Percentiles rank a stretch among this genome's conserved stretches.
These are phyloP conservation scores for Meliscaeva auricollis DNA, from an alignment of 2,888 invertebrate species.

Conservation along the genomic window DNA sequence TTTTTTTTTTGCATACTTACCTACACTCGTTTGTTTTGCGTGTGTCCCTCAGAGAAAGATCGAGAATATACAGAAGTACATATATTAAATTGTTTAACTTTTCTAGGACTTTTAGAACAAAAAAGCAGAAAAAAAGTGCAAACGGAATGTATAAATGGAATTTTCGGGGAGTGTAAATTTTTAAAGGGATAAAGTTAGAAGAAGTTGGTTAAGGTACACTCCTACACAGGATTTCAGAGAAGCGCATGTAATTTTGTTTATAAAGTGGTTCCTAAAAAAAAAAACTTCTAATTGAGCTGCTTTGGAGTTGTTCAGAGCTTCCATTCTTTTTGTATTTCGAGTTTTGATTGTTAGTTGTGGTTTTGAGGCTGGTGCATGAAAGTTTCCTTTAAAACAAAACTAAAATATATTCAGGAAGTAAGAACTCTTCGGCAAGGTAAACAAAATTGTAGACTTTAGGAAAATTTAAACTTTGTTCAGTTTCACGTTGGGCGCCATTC, in stretches of 20 bases:
- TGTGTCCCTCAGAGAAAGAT: slow-evolving; percentile 32
- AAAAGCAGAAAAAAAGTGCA: slow-evolving; percentile 35
- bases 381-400: background rate
- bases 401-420: too few relatives aligned
- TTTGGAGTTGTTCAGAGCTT: slow-evolving; percentile 58
- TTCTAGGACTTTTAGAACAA: slow-evolving; percentile 59
- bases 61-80: slow-evolving; percentile 59
- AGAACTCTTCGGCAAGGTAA: too few relatives aligned
- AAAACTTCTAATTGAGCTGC: slow-evolving; percentile 74
- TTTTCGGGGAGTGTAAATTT: slow-evolving; percentile 65
- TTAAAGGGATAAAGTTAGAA: slow-evolving; percentile 43
- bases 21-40: background rate
- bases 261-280: slow-evolving; percentile 56
- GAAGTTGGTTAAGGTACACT: slow-evolving; percentile 10
- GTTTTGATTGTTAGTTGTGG: slow-evolving; percentile 45
- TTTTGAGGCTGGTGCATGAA: background rate
- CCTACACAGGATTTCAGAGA: background rate
- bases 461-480: too few relatives aligned
- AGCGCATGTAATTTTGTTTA: slow-evolving; percentile 49
- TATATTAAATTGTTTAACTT: slow-evolving; percentile 73
- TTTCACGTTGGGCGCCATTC: slow-evolving; percentile 11
- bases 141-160: slow-evolving; percentile 68
- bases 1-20: slow-evolving; percentile 13
- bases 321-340: background rate
- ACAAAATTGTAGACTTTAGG: too few relatives aligned